A percentile compares a stretch with the other conserved stretches of the same genome.
Evolutionary conservation across 2,888 invertebrate species (phyloP).

Genomic region (Megalurothrips usitatus): DNA sequence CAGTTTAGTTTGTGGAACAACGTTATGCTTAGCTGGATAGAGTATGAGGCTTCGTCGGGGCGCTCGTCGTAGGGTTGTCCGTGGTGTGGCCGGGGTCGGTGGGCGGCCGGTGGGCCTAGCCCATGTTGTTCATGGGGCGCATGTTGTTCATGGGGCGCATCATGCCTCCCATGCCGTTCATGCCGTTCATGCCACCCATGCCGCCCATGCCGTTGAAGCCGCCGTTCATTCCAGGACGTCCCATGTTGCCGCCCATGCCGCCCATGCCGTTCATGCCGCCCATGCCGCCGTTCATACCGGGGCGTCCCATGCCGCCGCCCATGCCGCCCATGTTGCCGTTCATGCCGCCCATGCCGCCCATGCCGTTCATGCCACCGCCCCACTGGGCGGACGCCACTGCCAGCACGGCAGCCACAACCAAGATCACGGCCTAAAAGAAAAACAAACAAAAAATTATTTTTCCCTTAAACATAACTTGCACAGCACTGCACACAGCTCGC

Average conservation of each 20-base stretch:
- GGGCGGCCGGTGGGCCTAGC: neutral
- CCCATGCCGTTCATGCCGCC: neutral
- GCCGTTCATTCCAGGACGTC: neutral
- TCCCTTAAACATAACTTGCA: no score
- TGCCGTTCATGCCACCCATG: neutral
- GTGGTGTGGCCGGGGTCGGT: neutral
- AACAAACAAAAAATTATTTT: neutral
- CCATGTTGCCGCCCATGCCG: neutral
- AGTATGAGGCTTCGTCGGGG: no score
- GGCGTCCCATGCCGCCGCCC: neutral
- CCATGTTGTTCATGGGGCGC: neutral
- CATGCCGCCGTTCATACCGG: neutral
- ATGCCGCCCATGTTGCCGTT: neutral
- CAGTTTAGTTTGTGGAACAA: no score
- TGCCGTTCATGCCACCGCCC: neutral
- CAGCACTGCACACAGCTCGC: no score
- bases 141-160: neutral
- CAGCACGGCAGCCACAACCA: neutral
- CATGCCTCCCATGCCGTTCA: neutral
- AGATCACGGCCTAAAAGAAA: neutral
- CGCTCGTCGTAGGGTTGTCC: no score
- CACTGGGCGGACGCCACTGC: neutral
- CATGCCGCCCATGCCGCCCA: slow-evolving; percentile 2
- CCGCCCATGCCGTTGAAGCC: neutral
- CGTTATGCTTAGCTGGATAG: no score